Evolutionary conservation across 2,888 invertebrate species (phyloP), one percentile per base, ranked within the genome.

Genomic region (Drosophila melanosoma): DNA sequence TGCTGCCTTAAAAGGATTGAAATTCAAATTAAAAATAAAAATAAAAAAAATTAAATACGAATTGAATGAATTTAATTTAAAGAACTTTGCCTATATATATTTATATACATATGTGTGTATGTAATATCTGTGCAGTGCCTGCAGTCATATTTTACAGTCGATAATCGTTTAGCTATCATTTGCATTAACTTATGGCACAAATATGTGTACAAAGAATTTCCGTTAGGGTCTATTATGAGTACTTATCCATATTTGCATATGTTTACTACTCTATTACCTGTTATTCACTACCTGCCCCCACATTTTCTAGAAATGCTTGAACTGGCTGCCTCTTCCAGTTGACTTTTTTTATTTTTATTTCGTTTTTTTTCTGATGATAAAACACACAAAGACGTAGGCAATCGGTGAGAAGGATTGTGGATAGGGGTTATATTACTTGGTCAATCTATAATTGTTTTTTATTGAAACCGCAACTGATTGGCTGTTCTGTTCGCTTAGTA

Each of bases 1-100:
- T 73, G 73, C 42, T 67, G 63, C 88, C 85, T 66, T 83, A 83
- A 77, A 87, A 80, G 85, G 85, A 61, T 66, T 56, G 53, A n/a
- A 23, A 51, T 17, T 20, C 17, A 64, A 15, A 20, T 57, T 42
- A 12, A 5, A 3, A 40, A 6, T n/a, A 2, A n/a, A 49, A 7
- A 26, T 1, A 38, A 51, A 35, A 2, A n/a, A 49, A 7, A 26
- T 1, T 33, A 51, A 35, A 53, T 29, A 29, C 23, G 26, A 48
- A 35, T 63, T 56, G 29, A 3, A 23, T 6, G 32, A 20, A 33
- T 12, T 35, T 54, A n/a, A 62, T 35, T 33, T 12, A 33, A 52
- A 36, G 15, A 56, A 56, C 26, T 54, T 10, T 23, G n/a, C 12
- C 10, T 3, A 49, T 1, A 11, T 3, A 49, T 1, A 49, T 26